Conservation (phyloP, 2,797 vertebrate genomes). For the Xyrichtys novacula region DNA sequence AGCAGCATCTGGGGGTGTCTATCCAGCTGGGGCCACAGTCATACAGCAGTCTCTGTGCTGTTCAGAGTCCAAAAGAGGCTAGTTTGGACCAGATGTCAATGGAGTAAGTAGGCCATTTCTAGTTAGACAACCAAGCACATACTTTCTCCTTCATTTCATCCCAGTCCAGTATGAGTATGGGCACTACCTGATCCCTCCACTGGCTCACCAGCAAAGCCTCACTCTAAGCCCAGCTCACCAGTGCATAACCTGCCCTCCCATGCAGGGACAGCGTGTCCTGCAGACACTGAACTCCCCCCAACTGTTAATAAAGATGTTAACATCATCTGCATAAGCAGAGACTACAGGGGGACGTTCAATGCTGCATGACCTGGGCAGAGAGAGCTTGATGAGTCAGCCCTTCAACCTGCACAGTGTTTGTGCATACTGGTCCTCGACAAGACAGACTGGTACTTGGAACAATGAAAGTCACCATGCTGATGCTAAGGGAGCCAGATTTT, state of each 20-base stretch:
- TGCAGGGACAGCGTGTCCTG: background rate
- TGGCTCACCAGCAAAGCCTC: background rate
- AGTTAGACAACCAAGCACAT: background rate
- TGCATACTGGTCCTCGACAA: background rate
- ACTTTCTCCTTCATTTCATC: conserved; percentile 7
- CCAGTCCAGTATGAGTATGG: conserved; percentile 1
- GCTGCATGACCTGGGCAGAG: background rate
- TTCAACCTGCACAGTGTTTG: no score
- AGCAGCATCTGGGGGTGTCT: no score
- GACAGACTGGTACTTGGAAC: background rate
- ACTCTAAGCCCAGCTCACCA: background rate
- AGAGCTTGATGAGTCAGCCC: background rate
- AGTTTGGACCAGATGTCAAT: no score
- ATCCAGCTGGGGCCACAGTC: no score
- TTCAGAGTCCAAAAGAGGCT: no score
- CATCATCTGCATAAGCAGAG: conserved; percentile 5
- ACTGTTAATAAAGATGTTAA: background rate
- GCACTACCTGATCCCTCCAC: no score
- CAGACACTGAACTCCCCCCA: background rate
- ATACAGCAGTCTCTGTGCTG: no score
- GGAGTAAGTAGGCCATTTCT: conserved; percentile 12
- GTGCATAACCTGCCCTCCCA: background rate
- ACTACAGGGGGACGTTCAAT: background rate
- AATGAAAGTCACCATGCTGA: background rate
- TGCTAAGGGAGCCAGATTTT: background rate